Percentiles rank a stretch among this genome's conserved stretches.
Evolutionary conservation across 1,140 invertebrate species (phyloP).

Genomic region (Brachystomella parvula): DNA sequence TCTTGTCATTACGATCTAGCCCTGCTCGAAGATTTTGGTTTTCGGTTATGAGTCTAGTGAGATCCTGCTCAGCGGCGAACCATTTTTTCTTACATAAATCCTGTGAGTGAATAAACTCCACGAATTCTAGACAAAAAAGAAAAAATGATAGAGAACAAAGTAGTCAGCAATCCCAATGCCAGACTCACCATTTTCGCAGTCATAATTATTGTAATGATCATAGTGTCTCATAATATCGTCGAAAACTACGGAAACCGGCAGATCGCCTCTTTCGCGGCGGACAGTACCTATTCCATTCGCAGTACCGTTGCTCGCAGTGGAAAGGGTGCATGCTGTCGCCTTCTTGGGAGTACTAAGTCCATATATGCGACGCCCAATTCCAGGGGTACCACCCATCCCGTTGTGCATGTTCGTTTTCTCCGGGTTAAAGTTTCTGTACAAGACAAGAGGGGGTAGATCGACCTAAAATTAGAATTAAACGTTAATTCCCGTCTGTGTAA

Average conservation of each 20-base stretch:
- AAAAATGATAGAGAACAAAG: constrained; percentile 5
- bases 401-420: no score
- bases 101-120: constrained; percentile 47
- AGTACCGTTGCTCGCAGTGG: no score
- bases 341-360: no score
- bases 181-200: constrained; percentile 15
- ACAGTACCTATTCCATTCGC: not conserved
- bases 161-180: not conserved
- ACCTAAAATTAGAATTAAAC: no score
- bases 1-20: constrained; percentile 60
- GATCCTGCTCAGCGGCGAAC: constrained; percentile 56
- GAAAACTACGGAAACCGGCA: constrained; percentile 19
- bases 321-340: no score
- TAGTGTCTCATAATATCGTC: constrained; percentile 32
- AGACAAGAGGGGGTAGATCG: no score
- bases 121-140: constrained; percentile 31
- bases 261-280: not conserved
- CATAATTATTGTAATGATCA: constrained; percentile 26
- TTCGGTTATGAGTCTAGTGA: constrained; percentile 55
- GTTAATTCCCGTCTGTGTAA: no score
- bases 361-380: no score
- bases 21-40: constrained; percentile 57
- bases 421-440: no score
- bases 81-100: constrained; percentile 63
- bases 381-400: no score